Percentiles rank a stretch among this genome's conserved stretches.
Conservation (phyloP, 2,113 vertebrate species). For the Odocoileus virginianus region DNA sequence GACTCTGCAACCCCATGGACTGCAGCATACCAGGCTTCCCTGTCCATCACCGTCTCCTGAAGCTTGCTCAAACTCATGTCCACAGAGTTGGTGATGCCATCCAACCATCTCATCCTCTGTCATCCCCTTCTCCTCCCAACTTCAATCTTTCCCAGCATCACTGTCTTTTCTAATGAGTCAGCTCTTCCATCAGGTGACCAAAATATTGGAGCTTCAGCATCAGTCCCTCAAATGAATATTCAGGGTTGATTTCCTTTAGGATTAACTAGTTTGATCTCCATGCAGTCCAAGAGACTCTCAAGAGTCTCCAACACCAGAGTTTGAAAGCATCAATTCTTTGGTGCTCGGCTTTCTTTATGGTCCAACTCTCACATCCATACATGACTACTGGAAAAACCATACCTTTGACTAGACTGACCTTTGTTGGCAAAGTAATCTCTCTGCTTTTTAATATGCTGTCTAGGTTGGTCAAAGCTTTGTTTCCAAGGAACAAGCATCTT, state of each 20-base stretch:
- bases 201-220: neutral
- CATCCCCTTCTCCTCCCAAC: neutral
- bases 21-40: neutral
- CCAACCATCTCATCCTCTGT: neutral
- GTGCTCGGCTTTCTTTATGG: neutral
- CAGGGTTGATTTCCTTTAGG: neutral
- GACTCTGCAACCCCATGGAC: neutral
- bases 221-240: neutral
- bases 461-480: neutral
- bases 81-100: neutral
- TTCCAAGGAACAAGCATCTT: neutral
- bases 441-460: neutral
- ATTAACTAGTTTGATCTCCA: neutral
- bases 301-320: neutral
- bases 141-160: neutral
- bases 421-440: neutral
- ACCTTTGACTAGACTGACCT: neutral
- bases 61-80: neutral
- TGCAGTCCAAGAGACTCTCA: neutral
- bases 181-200: neutral
- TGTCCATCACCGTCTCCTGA: neutral
- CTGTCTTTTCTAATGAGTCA: neutral
- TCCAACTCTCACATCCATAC: neutral
- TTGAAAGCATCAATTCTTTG: neutral
- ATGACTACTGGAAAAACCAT: neutral